Evolutionary conservation across 2,113 vertebrate species (phyloP), one percentile per base, ranked within the genome.

Genomic region (Paradoxurus hermaphroditus): DNA sequence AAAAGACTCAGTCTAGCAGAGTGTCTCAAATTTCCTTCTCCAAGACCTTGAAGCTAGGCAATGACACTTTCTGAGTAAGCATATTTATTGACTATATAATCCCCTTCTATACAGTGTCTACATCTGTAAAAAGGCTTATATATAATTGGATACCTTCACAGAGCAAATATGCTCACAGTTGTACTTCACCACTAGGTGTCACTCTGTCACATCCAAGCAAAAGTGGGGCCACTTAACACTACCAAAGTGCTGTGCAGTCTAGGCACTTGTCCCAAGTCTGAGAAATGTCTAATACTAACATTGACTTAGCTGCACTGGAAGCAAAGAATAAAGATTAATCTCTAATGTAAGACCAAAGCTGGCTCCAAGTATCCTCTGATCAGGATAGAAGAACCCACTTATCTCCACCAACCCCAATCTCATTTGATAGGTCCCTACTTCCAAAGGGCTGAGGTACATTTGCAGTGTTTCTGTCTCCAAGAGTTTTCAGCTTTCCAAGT

Each of bases 121-220:
- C 0, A n/a, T 86, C 25, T 23, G 13, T 53, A 41, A 65, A 91
- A 59, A 73, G 72, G 44, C 12, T 87, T 36, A 77, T 46, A 75
- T 36, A 77, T 46, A 75, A 41, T 29, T 79, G 49, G 46, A 6
- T n/a, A 13, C 27, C 18, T 41, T 79, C 72, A 75, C 1, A 46
- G 46, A 34, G 19, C 75, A 94, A 89, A 59, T 19, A 67, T 1
- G 3, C 34, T 90, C 77, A 79, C 1, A 81, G 59, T 72, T 92
- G 18, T 36, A 88, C 72, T 75, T 86, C 63, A 49, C 86, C 72
- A 83, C 75, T 86, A 93, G 81, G 85, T 93, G 86, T 63, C 90
- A 65, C 67, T n/a, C 70, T 27, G 65, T 68, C 82, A 81, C 36
- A 85, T 34, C 21, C 31, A 91, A 93, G 62, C 27, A 84, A 93